Evolutionary conservation across 2,888 invertebrate genomes (phyloP).

Genomic region (Nesidiocoris tenuis): DNA sequence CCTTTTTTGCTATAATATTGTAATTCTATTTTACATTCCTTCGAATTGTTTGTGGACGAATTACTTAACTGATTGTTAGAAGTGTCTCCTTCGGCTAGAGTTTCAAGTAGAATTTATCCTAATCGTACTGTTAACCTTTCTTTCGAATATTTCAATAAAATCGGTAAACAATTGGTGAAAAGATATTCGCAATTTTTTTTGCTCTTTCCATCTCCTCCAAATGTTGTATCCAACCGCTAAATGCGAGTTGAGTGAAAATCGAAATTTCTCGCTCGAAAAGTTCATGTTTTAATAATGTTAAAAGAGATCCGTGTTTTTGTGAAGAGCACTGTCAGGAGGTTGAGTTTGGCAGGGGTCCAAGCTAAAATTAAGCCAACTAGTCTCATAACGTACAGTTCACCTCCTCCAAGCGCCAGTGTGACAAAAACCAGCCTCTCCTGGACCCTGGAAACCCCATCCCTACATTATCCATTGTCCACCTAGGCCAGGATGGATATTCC

Average conservation of each 20-base stretch:
- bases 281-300: slow-evolving; percentile 19
- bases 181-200: background rate
- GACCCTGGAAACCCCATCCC: background rate
- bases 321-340: slow-evolving; percentile 1
- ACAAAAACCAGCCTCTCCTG: background rate
- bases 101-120: too few species aligned
- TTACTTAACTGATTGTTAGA: too few species aligned
- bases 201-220: background rate
- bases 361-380: slow-evolving; percentile 34
- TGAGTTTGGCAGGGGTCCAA: slow-evolving; percentile 16
- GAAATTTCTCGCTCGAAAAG: background rate
- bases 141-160: background rate
- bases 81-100: too few species aligned
- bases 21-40: too few species aligned
- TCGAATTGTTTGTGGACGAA: too few species aligned
- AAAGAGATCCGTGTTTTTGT: slow-evolving; percentile 26
- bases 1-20: too few species aligned
- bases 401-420: background rate
- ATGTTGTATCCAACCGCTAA: background rate
- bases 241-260: background rate
- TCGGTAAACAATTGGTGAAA: background rate
- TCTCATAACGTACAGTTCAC: slow-evolving; percentile 4
- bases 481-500: too few species aligned
- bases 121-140: background rate
- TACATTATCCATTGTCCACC: too few species aligned